Evolutionary conservation across 2,113 vertebrate species (phyloP).

Genomic region (Catharus minimus): DNA sequence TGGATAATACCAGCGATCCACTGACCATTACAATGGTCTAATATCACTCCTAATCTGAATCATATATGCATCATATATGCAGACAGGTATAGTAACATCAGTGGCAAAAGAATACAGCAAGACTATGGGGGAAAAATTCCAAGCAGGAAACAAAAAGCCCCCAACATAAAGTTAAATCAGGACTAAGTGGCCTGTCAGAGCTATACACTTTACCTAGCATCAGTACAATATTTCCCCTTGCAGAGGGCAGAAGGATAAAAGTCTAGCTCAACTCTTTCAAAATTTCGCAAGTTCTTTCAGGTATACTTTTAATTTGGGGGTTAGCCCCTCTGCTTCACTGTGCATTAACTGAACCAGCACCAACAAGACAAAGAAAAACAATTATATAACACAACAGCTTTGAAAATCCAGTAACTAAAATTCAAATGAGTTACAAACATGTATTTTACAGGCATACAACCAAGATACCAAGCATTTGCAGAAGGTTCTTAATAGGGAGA

Average conservation of each 20-base stretch:
- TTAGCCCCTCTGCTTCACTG: not conserved
- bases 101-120: not conserved
- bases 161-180: not conserved
- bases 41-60: not conserved
- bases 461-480: not conserved
- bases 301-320: not conserved
- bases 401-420: not conserved
- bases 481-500: not conserved
- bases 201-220: not conserved
- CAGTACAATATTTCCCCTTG: not conserved
- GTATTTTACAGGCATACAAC: not conserved
- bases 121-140: not conserved
- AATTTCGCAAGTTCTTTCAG: not conserved
- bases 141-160: fast-evolving
- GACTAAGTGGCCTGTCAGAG: not conserved
- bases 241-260: fast-evolving
- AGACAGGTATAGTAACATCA: not conserved
- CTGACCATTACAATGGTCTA: not conserved
- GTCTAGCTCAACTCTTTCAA: not conserved
- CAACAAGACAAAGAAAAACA: not conserved
- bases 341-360: not conserved
- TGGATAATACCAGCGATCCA: not conserved
- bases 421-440: not conserved
- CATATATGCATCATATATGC: fast-evolving
- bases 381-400: not conserved